These are phyloP conservation scores for Ptychodera flava DNA, from an alignment of 35 echinoderm and acorn worm species.

Conservation along the genomic window DNA sequence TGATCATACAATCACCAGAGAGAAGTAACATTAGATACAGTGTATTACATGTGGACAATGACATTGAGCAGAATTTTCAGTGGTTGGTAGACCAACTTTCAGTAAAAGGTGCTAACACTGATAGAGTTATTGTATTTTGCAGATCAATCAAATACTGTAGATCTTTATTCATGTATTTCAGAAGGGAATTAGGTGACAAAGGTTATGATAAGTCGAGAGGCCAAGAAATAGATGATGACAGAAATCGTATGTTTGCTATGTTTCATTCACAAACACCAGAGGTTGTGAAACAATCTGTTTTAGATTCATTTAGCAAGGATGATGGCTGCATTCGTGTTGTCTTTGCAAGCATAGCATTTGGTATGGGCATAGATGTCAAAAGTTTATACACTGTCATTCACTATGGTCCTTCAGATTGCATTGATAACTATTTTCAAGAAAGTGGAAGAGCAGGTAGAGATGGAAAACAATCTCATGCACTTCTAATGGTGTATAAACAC, in stretches of 20 bases:
- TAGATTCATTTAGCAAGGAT: slow-evolving; percentile 22
- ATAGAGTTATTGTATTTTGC: background rate
- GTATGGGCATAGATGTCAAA: slow-evolving; percentile 41
- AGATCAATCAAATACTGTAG: background rate
- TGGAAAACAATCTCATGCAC: slow-evolving; percentile 16
- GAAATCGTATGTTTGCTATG: slow-evolving; percentile 14
- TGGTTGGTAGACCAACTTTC: background rate
- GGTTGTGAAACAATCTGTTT: slow-evolving; percentile 16
- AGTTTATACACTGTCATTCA: slow-evolving; percentile 29
- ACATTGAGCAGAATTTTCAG: background rate
- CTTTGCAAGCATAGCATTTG: slow-evolving; percentile 51
- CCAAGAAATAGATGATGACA: background rate
- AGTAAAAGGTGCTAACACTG: background rate
- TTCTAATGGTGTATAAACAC: slow-evolving; percentile 16
- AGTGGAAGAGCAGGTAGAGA: slow-evolving; percentile 39
- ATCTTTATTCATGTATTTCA: no score
- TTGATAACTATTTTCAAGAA: slow-evolving; percentile 47
- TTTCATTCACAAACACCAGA: slow-evolving; percentile 11
- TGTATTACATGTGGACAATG: background rate
- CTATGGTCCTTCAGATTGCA: slow-evolving; percentile 13
- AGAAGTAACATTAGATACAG: background rate
- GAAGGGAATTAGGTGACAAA: no score
- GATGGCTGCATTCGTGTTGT: slow-evolving; percentile 30
- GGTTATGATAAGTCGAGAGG: background rate
- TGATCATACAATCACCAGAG: background rate